Evolutionary conservation across 2,888 invertebrate species (phyloP), one percentile per base, ranked within the genome.

Genomic region (Uloborus plumipes): DNA sequence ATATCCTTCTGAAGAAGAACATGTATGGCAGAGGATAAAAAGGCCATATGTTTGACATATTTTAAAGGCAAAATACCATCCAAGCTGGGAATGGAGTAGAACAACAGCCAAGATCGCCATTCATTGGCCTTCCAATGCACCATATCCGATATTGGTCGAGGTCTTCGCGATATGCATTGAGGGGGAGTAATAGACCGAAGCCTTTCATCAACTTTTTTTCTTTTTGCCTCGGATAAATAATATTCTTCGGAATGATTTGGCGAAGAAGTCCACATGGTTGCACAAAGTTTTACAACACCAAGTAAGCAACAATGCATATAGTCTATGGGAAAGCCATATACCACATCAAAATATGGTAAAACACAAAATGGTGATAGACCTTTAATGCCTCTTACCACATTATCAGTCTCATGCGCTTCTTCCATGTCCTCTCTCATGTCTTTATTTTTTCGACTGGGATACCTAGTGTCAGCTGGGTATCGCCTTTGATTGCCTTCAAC

Each of bases 61-160:
- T 61, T 61, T 61, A 13, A n/a, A 61, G 61, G 61, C 22, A 20
- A 20, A 61, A 18, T n/a, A 18, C n/a, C n/a, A 18, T 61, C 22
- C 18, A 61, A 18, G 22, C n/a, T 13, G n/a, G 22, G 18, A 61
- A 20, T 13, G 11, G 61, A 61, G n/a, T 61, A 61, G n/a, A 61
- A 61, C n/a, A 61, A n/a, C n/a, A 61, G 61, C 61, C 61, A 61
- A 61, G 61, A 61, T n/a, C 61, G 61, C 61, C 61, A 61, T n/a
- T 61, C 61, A 61, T 61, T 61, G n/a, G 61, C 61, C 61, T 61
- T n/a, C 61, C 61, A 61, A 13, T 61, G 61, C 22, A 18, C 22
- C 22, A n/a, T 61, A 61, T 61, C 61, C 14, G n/a, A n/a, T 13
- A 61, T 13, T 15, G 61, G 22, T 18, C 61, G 11, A n/a, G 61